Conservation (phyloP, 2,797 vertebrate species). For the Loriculus beryllinus region DNA sequence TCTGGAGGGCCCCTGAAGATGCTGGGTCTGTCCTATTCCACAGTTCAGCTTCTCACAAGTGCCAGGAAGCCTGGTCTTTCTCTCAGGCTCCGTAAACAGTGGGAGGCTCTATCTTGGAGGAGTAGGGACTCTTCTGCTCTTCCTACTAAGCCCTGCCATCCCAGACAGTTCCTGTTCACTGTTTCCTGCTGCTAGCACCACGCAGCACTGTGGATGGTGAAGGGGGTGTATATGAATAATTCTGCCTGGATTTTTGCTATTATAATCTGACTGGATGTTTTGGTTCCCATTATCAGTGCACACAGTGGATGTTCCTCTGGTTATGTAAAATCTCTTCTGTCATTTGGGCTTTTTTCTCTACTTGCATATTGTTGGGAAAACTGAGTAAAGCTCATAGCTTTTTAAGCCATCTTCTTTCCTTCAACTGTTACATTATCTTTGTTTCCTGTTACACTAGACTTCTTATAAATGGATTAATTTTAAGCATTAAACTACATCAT, state of each 20-base stretch:
- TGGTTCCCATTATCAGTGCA: not conserved
- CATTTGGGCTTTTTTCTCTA: not conserved
- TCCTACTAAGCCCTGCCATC: not conserved
- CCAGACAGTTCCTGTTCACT: not conserved
- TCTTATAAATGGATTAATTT: not conserved
- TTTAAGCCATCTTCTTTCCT: not conserved
- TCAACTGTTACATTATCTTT: not conserved
- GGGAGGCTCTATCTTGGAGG: not conserved
- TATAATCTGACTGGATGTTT: not conserved
- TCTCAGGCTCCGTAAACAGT: not conserved
- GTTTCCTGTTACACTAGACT: not conserved
- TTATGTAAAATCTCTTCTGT: not conserved
- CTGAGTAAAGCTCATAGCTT: not conserved
- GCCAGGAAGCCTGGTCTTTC: not conserved
- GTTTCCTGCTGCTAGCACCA: not conserved
- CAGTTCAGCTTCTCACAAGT: not conserved
- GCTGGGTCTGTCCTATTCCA: rapidly evolving
- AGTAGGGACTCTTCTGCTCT: not conserved
- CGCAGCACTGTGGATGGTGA: not conserved
- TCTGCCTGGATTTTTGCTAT: not conserved
- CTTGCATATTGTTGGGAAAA: not conserved
- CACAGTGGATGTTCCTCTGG: not conserved
- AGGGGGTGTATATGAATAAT: not conserved
- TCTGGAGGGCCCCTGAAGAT: not conserved
- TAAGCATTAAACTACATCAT: not conserved